Evolutionary conservation across 2,797 vertebrate genomes (phyloP), one percentile per base, ranked within the genome.

Genomic region (Phoebastria nigripes): DNA sequence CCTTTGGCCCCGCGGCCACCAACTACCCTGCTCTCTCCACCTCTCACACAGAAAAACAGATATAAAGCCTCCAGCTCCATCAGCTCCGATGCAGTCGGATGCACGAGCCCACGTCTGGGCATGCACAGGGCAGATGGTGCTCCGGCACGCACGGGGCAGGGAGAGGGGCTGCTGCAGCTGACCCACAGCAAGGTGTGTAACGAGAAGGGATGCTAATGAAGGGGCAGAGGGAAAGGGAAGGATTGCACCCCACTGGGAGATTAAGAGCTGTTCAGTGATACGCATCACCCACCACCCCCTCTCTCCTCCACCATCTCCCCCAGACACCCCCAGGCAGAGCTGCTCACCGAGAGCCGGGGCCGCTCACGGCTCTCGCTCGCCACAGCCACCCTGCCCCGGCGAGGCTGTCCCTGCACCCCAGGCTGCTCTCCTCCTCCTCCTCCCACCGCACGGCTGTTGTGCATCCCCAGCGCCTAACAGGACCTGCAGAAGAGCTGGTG

Each of bases 381-480:
- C 4, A 17, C 65, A 46, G 44, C 9, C 21, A 6, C 22, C 51
- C 20, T 31, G 47, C 39, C 33, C 59, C 4, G 5, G 24, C 5
- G 5, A 41, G 62, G 67, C 69, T 52, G 19, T 41, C 69, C 52
- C 14, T 37, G 54, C 31, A 31, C 37, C 20, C 4, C 46, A 41
- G 35, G 25, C 46, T 6, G 37, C 41, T 25, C 66, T 62, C 47
- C 37, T 63, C 55, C 5, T 37, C 5, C 51, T 71, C 41, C 56
- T 59, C 56, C 67, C 47, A 28, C 3, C 24, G 1, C 56, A 35
- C 0, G 3, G 74, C 10, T 49, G 8, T 1, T 12, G 15, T 0
- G 2, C 65, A 47, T 3, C 29, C 47, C 70, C 42, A 65, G 55
- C 26, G 7, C 9, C 8, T 11, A 3, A 8, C 33, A 15, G 42